Conservation (phyloP, 2,113 vertebrate genomes). For the Antigone vipio region DNA sequence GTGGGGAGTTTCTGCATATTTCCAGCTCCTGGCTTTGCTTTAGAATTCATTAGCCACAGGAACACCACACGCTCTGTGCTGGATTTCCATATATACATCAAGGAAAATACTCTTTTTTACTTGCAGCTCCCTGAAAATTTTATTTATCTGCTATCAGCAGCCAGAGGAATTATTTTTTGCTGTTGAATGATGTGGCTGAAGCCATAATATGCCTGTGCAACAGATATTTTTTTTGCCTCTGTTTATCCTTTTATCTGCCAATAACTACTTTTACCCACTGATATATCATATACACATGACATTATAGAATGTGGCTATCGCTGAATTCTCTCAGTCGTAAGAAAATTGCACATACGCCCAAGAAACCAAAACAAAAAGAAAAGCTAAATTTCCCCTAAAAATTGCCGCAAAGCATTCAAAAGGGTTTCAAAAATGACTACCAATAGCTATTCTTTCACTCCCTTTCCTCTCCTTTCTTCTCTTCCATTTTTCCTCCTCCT, state of each 20-base stretch:
- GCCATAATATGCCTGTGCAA: background rate
- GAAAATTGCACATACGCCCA: background rate
- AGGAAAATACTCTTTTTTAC: background rate
- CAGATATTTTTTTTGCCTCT: background rate
- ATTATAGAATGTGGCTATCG: background rate
- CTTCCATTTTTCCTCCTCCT: background rate
- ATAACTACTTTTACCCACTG: background rate
- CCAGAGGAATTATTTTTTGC: background rate
- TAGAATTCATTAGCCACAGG: conserved; percentile 24
- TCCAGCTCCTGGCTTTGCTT: conserved; percentile 22
- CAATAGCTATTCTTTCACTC: background rate
- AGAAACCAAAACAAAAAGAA: background rate
- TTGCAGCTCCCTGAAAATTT: background rate
- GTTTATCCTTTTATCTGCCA: background rate
- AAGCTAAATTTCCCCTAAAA: background rate
- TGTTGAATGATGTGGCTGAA: background rate
- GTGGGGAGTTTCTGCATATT: conserved; percentile 57
- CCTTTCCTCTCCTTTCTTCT: background rate
- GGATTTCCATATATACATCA: background rate
- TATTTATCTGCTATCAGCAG: background rate
- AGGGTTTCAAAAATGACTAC: background rate
- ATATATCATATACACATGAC: background rate
- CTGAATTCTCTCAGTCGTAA: background rate
- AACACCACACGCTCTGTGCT: background rate
- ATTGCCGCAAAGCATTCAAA: background rate